phyloP scores from a whole-genome alignment of 2,113 vertebrate species.

The Ivindomyrus marchei region DNA sequence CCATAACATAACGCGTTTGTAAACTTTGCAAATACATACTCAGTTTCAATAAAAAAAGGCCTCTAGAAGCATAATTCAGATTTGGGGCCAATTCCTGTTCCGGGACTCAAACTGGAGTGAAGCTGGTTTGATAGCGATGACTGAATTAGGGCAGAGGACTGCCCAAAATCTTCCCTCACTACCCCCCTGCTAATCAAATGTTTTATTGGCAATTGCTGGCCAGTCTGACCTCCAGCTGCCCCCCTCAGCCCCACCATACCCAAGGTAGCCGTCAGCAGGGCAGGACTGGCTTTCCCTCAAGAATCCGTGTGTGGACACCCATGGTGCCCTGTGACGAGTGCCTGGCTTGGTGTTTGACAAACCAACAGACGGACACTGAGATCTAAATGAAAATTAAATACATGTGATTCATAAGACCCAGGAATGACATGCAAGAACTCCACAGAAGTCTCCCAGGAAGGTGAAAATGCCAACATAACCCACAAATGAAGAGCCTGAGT shows the following conservation, averaged over 20 bases:
- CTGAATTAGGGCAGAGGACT: conserved; percentile 11
- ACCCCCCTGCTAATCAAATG: background rate
- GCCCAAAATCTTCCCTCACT: background rate
- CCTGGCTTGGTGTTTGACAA: background rate
- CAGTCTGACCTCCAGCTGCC: background rate
- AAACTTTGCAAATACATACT: conserved; percentile 4
- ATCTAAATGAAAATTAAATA: background rate
- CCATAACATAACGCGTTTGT: background rate
- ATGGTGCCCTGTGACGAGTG: background rate
- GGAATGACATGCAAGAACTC: background rate
- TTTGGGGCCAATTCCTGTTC: background rate
- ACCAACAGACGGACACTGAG: background rate
- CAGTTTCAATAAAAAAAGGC: background rate
- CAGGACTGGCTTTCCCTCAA: background rate
- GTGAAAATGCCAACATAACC: background rate
- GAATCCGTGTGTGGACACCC: background rate
- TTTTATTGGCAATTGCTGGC: conserved; percentile 25
- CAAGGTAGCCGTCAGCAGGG: background rate
- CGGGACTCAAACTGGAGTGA: background rate
- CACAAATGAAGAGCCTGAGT: background rate
- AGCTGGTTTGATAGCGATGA: background rate
- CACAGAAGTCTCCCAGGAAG: background rate
- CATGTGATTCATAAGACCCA: background rate
- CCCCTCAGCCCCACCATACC: background rate
- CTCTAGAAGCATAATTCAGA: conserved; percentile 20